Conservation (phyloP, 2,797 vertebrate species). For the Pelodytes ibericus region DNA sequence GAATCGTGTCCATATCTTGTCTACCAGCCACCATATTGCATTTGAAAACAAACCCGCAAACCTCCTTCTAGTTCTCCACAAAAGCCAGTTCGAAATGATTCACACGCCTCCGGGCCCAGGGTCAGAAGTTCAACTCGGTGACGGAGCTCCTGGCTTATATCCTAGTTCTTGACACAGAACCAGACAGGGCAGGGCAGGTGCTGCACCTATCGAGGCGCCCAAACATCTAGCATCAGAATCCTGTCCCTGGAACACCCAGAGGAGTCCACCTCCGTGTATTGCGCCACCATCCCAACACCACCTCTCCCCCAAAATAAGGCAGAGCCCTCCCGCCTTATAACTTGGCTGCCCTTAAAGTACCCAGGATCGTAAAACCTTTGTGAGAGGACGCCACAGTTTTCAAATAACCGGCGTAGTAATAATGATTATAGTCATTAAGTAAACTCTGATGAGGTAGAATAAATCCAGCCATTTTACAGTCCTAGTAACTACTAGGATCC, state of each 20-base stretch:
- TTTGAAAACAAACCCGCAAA: too few species aligned
- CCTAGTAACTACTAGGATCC: slow-evolving; percentile 22
- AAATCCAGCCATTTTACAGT: neutral
- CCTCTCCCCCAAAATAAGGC: too few species aligned
- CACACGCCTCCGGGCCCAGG: neutral
- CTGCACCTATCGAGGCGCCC: slow-evolving; percentile 24
- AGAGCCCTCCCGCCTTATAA: too few species aligned
- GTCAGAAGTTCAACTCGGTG: slow-evolving; percentile 15
- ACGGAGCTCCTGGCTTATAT: neutral
- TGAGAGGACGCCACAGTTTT: neutral
- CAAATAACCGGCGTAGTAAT: neutral
- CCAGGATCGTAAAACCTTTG: too few species aligned
- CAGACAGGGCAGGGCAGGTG: slow-evolving; percentile 31
- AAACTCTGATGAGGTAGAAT: neutral
- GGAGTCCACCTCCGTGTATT: neutral
- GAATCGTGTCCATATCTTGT: too few species aligned
- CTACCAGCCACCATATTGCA: too few species aligned
- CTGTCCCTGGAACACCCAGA: neutral
- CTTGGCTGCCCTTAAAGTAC: too few species aligned
- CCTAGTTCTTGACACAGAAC: neutral
- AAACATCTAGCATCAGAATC: neutral
- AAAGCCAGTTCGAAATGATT: too few species aligned
- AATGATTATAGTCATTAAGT: slow-evolving; percentile 40
- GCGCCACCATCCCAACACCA: too few species aligned
- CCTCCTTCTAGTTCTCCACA: too few species aligned